A percentile compares a stretch with the other conserved stretches of the same genome.
Conservation (phyloP, 2,888 invertebrate species). For the Philereme vetulata region DNA sequence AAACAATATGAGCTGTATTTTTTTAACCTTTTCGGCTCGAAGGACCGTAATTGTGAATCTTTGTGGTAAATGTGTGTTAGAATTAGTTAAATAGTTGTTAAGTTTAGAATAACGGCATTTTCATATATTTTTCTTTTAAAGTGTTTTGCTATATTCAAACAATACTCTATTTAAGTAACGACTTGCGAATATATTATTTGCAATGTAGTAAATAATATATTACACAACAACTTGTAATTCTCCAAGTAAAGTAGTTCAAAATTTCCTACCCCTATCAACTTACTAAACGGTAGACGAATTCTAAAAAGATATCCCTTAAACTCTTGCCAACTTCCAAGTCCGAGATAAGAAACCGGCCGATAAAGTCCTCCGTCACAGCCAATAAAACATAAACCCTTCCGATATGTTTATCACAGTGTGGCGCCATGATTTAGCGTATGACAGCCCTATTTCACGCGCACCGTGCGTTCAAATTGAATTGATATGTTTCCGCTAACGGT, state of each 20-base stretch:
- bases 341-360: constrained; percentile 29
- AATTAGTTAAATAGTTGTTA: too few species aligned
- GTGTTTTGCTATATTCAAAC: too few species aligned
- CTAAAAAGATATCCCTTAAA: constrained; percentile 5
- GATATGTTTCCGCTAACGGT: constrained; percentile 79
- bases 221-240: too few species aligned
- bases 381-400: constrained; percentile 76
- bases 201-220: too few species aligned
- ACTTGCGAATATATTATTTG: too few species aligned
- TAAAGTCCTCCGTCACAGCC: constrained; percentile 60
- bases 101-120: too few species aligned
- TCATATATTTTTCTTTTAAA: too few species aligned
- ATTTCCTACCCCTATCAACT: constrained; percentile 1
- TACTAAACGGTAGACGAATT: constrained; percentile 6
- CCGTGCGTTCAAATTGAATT: constrained; percentile 77
- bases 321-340: constrained; percentile 9
- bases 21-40: too few species aligned
- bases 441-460: constrained; percentile 72
- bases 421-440: constrained; percentile 70
- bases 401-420: constrained; percentile 74
- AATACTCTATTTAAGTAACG: too few species aligned
- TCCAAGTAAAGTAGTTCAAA: not conserved
- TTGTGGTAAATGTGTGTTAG: too few species aligned
- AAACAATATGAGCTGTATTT: not conserved
- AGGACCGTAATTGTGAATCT: too few species aligned